These are phyloP conservation scores for Drosophila mauritiana DNA, from an alignment of 1,140 invertebrate species.

Conservation along the genomic window DNA sequence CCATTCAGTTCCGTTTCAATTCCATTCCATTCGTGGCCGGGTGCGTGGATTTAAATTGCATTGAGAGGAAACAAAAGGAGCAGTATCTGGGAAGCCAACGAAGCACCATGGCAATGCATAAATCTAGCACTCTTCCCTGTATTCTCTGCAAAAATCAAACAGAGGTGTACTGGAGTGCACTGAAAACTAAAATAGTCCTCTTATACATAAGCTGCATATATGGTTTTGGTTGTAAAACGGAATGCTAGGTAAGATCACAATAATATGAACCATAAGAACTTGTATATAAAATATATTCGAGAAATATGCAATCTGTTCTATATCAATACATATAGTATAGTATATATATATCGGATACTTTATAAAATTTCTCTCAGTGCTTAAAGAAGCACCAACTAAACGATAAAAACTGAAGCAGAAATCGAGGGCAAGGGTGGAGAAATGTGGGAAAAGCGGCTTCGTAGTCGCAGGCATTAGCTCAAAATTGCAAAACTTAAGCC, in stretches of 20 bases:
- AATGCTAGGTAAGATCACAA: too few relatives aligned
- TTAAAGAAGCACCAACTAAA: conserved; percentile 26
- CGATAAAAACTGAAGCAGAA: conserved; percentile 11
- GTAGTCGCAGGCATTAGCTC: conserved; percentile 66
- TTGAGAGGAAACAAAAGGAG: background rate
- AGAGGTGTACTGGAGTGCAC: background rate
- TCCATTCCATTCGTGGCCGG: conserved; percentile 5
- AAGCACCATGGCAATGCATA: conserved; percentile 45
- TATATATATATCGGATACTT: too few relatives aligned
- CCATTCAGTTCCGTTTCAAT: conserved; percentile 28
- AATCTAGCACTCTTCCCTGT: conserved; percentile 28
- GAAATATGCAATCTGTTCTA: too few relatives aligned
- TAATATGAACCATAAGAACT: too few relatives aligned
- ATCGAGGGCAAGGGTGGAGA: conserved; percentile 1
- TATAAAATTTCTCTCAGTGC: background rate
- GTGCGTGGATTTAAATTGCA: conserved; percentile 48
- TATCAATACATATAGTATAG: too few relatives aligned
- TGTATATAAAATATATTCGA: too few relatives aligned
- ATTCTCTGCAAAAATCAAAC: conserved; percentile 13
- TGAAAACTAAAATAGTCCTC: background rate
- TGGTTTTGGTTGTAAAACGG: too few relatives aligned
- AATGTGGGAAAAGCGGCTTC: conserved; percentile 15
- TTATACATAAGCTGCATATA: background rate
- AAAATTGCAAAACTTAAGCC: conserved; percentile 76
- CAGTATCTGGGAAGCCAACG: background rate